Conservation (phyloP, 2,888 invertebrate genomes). For the Cactoblastis cactorum region DNA sequence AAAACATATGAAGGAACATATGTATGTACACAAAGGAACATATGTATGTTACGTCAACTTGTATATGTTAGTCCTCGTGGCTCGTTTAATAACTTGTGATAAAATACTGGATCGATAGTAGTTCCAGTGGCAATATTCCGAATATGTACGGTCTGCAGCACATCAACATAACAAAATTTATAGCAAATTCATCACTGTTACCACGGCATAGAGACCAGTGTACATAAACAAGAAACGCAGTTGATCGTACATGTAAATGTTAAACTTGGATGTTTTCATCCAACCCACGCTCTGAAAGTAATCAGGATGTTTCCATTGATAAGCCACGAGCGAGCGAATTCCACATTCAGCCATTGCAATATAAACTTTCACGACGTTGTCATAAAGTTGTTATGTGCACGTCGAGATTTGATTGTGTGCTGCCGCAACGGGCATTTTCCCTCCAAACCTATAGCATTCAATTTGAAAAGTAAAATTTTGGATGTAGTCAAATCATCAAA, state of each 20-base stretch:
- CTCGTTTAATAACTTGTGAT: too few relatives aligned
- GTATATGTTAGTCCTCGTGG: too few relatives aligned
- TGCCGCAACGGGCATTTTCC: conserved; percentile 19
- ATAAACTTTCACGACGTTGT: not conserved
- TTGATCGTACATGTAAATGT: conserved; percentile 6
- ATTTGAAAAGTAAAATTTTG: conserved; percentile 26
- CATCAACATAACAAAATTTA: too few relatives aligned
- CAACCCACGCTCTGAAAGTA: conserved; percentile 19
- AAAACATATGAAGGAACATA: too few relatives aligned
- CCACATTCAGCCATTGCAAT: not conserved
- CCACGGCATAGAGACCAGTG: not conserved
- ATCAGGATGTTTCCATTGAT: conserved; percentile 51
- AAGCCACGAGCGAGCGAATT: conserved; percentile 20
- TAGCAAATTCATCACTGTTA: too few relatives aligned
- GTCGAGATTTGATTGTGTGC: not conserved
- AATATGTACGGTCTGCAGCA: too few relatives aligned
- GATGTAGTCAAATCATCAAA: too few relatives aligned
- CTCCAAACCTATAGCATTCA: conserved; percentile 38
- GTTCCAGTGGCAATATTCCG: too few relatives aligned
- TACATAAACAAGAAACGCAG: not conserved
- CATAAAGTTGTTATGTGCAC: not conserved
- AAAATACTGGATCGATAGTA: too few relatives aligned
- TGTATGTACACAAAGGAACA: too few relatives aligned
- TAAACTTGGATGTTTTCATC: conserved; percentile 13
- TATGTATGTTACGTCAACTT: too few relatives aligned